phyloP scores from a whole-genome alignment of 2,113 vertebrate species.

The Onychorhynchus coronatus region DNA sequence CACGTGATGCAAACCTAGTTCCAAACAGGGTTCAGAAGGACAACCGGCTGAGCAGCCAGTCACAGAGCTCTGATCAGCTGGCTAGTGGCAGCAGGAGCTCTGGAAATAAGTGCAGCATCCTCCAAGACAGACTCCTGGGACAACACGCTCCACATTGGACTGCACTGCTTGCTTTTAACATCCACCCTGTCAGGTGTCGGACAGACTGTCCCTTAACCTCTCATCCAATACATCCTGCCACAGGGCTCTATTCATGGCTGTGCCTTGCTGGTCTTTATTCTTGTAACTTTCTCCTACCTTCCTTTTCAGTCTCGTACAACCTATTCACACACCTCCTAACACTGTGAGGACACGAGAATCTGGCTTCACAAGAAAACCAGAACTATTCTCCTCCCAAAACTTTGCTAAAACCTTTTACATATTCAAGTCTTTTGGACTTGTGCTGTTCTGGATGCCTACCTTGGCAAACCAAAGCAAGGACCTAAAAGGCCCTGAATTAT shows the following conservation, averaged over 20 bases:
- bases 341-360: neutral
- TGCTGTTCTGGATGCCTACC: neutral
- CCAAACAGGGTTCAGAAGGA: neutral
- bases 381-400: neutral
- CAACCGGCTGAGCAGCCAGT: neutral
- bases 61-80: neutral
- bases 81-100: neutral
- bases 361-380: neutral
- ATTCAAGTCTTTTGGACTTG: neutral
- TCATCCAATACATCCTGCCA: neutral
- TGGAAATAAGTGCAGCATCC: neutral
- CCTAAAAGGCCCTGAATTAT: neutral
- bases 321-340: neutral
- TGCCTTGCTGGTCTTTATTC: neutral
- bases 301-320: neutral
- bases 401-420: neutral
- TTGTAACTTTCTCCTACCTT: neutral
- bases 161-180: neutral
- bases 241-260: neutral
- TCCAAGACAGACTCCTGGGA: neutral
- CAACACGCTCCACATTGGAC: fast-evolving
- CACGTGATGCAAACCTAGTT: fast-evolving
- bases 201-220: fast-evolving
- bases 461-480: neutral
- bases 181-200: fast-evolving